Conservation (phyloP, 2,797 vertebrate species). For the Simalia tracyae region DNA sequence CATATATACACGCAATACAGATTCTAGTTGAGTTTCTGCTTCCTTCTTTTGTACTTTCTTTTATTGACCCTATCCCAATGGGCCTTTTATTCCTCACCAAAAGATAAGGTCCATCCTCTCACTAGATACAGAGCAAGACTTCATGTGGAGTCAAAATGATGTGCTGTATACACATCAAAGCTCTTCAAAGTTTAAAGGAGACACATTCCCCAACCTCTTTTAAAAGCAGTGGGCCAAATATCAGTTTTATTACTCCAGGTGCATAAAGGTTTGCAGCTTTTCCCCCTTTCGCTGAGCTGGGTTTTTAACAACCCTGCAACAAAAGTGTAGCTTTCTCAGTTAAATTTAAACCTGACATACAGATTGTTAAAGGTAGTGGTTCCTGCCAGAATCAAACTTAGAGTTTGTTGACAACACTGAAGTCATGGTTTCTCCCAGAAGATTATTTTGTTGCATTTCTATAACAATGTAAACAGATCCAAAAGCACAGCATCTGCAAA, state of each 20-base stretch:
- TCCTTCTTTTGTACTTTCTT: background rate
- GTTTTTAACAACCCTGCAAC: background rate
- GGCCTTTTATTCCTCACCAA: background rate
- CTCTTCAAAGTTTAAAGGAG: background rate
- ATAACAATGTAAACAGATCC: background rate
- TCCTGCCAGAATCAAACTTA: background rate
- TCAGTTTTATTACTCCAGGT: background rate
- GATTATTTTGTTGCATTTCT: background rate
- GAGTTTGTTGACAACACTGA: background rate
- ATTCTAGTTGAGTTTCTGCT: background rate
- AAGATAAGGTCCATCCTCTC: background rate
- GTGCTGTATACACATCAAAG: no score
- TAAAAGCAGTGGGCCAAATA: background rate
- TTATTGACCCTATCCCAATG: background rate
- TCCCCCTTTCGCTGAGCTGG: no score
- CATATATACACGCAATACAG: background rate
- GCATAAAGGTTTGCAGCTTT: background rate
- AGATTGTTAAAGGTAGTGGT: background rate
- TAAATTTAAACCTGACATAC: background rate
- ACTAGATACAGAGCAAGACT: background rate
- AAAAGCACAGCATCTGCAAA: background rate
- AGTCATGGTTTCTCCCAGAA: background rate
- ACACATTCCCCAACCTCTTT: no score
- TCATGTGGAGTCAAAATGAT: background rate
- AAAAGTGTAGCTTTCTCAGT: background rate